Evolutionary conservation across 2,888 invertebrate species (phyloP), one percentile per base, ranked within the genome.

Genomic region (Polietes domitor): DNA sequence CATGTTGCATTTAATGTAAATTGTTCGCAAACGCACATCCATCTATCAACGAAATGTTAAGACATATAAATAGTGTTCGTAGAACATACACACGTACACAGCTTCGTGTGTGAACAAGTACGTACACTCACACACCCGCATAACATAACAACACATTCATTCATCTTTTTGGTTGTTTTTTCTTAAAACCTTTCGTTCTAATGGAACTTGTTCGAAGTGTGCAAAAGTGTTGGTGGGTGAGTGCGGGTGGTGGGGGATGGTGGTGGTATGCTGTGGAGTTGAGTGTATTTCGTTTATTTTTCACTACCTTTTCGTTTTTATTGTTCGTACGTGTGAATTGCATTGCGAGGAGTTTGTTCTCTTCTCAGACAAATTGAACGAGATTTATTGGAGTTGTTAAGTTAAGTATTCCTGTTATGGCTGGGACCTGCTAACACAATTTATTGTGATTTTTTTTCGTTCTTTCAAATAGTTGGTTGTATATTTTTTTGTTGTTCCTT

Each of bases 361-460:
- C 68, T 83, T 73, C n/a, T 68, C 65, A 76, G 43, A 58, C 58
- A 77, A 77, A 79, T 71, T 80, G 75, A 84, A 84, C 75, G 78
- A 80, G 80, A 84, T 84, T 84, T 84, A 84, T 84, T 84, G 80
- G 41, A 75, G 75, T 80, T 84, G 77, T 80, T 70, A 78, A 84
- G 77, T 84, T 80, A 76, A 80, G 72, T 80, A 80, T 80, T 77
- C 21, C 21, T 43, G 68, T 68, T 68, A 61, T 55, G 28, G 68
- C 68, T 65, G 28, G 28, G 78, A 43, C 63, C 70, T 77, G 41
- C 41, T 55, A 63, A 21, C 72, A 72, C 78, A 78, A 71, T 78
- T 78, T 72, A 78, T 72, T 50, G 78, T 26, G 37, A 47, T 70
- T 41, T 70, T 55, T 58, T 76, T 55, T 26, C 28, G n/a, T 12